Evolutionary conservation across 2,113 vertebrate genomes (phyloP).

Genomic region (Baryphthengus martii): DNA sequence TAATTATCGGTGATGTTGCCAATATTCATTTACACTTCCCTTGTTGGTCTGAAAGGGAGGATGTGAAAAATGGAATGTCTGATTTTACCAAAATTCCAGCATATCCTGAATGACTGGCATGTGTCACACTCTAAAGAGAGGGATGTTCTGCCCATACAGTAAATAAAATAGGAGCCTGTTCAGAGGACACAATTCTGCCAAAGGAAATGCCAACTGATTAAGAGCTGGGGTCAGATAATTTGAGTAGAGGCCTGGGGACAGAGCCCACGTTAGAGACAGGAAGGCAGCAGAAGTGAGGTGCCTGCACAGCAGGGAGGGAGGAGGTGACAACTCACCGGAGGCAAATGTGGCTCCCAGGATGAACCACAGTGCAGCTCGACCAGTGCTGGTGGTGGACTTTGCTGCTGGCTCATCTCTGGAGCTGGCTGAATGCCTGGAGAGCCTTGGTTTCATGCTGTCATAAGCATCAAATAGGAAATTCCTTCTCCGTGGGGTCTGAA

Average conservation of each 20-base stretch:
- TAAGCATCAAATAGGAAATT: neutral
- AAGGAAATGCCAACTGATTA: neutral
- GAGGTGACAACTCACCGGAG: neutral
- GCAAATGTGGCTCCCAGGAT: neutral
- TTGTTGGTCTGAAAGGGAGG: neutral
- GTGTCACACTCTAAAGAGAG: neutral
- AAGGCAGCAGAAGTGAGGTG: neutral
- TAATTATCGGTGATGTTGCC: neutral
- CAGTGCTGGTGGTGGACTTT: neutral
- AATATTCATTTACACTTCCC: neutral
- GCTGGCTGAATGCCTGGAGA: neutral
- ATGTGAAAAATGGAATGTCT: neutral
- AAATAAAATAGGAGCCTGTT: neutral
- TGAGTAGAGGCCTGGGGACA: neutral
- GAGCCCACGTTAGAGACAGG: rapidly evolving
- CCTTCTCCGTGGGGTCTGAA: neutral
- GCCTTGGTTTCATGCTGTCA: neutral
- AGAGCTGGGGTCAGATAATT: neutral
- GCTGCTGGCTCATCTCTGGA: neutral
- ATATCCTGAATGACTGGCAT: neutral
- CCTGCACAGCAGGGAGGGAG: rapidly evolving
- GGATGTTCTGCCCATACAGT: neutral
- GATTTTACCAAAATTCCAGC: neutral
- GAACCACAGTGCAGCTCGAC: no score
- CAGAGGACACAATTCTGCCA: neutral